Conservation (phyloP, 2,113 vertebrate species). For the Pitta sordida region DNA sequence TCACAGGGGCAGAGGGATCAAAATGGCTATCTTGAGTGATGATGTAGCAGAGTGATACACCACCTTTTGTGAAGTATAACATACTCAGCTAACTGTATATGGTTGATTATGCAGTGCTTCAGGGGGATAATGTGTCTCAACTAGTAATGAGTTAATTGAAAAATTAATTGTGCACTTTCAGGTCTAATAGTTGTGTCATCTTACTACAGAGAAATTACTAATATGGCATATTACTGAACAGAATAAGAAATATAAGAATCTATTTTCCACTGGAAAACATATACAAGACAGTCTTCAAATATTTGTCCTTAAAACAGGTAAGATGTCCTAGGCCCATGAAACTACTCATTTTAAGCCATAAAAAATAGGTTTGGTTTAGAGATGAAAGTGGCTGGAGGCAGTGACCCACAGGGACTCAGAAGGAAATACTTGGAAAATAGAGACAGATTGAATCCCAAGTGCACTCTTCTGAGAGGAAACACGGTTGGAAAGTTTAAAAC, state of each 20-base stretch:
- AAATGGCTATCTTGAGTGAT: neutral
- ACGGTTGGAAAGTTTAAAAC: constrained; percentile 54
- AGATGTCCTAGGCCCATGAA: constrained; percentile 25
- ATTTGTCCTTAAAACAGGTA: constrained; percentile 25
- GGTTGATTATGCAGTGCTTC: neutral
- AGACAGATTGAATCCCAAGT: constrained; percentile 49
- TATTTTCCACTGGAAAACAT: constrained; percentile 21
- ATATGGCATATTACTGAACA: neutral
- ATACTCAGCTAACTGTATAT: neutral
- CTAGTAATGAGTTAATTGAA: constrained; percentile 1
- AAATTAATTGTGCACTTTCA: neutral
- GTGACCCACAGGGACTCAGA: constrained; percentile 6
- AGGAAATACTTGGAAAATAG: constrained; percentile 54
- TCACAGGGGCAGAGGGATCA: neutral
- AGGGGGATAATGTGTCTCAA: neutral
- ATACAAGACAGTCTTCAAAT: constrained; percentile 8
- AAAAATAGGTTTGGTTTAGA: constrained; percentile 3
- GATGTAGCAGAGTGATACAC: neutral
- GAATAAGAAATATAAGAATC: neutral
- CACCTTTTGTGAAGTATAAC: neutral
- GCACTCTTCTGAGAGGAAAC: constrained; percentile 41
- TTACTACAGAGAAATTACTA: neutral
- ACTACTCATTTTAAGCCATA: neutral
- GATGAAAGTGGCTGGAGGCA: constrained; percentile 40
- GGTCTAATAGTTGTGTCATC: neutral